A percentile compares a stretch with the other conserved stretches of the same genome.
These are phyloP conservation scores for Lasius platythorax DNA, from an alignment of 2,888 invertebrate species.

Conservation along the genomic window DNA sequence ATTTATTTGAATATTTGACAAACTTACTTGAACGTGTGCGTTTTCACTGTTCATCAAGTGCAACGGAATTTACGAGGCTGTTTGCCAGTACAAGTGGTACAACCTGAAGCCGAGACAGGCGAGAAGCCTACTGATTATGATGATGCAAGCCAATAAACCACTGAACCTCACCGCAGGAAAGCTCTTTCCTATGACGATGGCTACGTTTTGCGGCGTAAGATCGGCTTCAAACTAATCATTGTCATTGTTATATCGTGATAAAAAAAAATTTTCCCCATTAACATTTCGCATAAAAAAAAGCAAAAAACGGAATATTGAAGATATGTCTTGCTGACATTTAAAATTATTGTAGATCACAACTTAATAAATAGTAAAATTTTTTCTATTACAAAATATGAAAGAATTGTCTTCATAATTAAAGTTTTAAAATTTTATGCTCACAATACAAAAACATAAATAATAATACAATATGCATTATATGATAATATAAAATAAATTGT, in stretches of 20 bases:
- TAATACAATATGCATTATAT: not conserved
- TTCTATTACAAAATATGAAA: not conserved
- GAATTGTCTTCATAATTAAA: not conserved
- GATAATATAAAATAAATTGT: not conserved
- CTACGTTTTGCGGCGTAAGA: conserved; percentile 38
- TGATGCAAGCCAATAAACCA: conserved; percentile 22
- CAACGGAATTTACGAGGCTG: conserved; percentile 13
- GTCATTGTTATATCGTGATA: too few species aligned
- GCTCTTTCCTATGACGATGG: conserved; percentile 42
- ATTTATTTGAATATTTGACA: not conserved
- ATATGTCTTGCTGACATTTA: not conserved
- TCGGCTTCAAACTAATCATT: not conserved
- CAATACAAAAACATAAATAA: not conserved
- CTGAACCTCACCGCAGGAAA: conserved; percentile 46
- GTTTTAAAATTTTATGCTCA: not conserved
- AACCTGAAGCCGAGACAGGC: conserved; percentile 10
- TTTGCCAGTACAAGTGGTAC: conserved; percentile 34
- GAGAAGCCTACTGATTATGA: conserved; percentile 18
- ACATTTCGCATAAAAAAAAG: too few species aligned
- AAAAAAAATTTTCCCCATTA: too few species aligned
- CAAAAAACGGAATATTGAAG: not conserved
- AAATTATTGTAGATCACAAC: not conserved
- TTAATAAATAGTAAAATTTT: not conserved
- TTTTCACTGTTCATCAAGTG: conserved; percentile 20
- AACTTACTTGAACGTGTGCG: not conserved